These are phyloP conservation scores for Brenthis hecate DNA, from an alignment of 2,888 invertebrate species.

Conservation along the genomic window DNA sequence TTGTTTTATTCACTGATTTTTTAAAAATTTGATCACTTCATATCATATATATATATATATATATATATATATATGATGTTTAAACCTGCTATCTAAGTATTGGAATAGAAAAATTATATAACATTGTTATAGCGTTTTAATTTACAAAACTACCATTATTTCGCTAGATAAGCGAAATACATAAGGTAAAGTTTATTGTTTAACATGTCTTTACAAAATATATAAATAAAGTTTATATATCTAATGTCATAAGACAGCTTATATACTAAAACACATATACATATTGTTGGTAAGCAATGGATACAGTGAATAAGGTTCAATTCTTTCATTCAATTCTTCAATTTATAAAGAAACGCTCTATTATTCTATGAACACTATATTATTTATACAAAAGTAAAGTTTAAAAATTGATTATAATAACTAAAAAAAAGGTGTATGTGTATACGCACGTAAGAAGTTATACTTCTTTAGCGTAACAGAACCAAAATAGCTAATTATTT, in stretches of 20 bases:
- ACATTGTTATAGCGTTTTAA: constrained; percentile 8
- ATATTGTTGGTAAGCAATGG: constrained; percentile 47
- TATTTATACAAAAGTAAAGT: too few species aligned
- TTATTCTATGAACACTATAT: background rate
- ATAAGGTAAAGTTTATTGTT: constrained; percentile 52
- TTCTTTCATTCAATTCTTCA: background rate
- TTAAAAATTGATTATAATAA: background rate
- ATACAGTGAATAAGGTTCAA: background rate
- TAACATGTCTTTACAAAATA: constrained; percentile 68
- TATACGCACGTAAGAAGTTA: too few species aligned
- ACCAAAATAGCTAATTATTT: too few species aligned
- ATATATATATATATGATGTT: too few species aligned
- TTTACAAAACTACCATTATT: constrained; percentile 60
- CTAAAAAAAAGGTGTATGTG: background rate
- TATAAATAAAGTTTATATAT: constrained; percentile 76
- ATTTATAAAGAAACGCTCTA: background rate
- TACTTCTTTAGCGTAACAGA: too few species aligned
- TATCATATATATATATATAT: too few species aligned
- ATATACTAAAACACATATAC: constrained; percentile 31
- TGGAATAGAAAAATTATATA: constrained; percentile 7
- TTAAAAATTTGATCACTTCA: too few species aligned
- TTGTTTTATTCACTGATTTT: too few species aligned
- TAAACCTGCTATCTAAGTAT: too few species aligned
- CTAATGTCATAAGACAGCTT: constrained; percentile 69
- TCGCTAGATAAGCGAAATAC: constrained; percentile 68